Evolutionary conservation across 2,888 invertebrate genomes (phyloP).

Genomic region (Ommatoiulus sabulosus): DNA sequence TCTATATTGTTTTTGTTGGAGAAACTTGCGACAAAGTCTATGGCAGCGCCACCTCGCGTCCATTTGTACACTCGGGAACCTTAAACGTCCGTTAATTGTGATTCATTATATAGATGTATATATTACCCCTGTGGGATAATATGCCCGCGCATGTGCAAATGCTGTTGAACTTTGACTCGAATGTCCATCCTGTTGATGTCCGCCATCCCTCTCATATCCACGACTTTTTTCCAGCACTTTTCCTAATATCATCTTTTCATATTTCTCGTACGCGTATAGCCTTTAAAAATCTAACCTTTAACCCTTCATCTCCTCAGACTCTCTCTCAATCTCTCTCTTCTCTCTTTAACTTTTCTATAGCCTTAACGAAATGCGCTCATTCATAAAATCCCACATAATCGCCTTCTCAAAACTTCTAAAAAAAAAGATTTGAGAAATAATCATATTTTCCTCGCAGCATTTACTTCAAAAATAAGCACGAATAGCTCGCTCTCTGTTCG

Average conservation of each 20-base stretch:
- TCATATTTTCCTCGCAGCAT: background rate
- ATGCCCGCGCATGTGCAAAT: slow-evolving; percentile 30
- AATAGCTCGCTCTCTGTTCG: background rate
- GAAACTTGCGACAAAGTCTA: slow-evolving; percentile 46
- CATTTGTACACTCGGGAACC: slow-evolving; percentile 48
- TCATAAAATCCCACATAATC: slow-evolving; percentile 23
- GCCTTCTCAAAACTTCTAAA: background rate
- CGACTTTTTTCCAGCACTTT: slow-evolving; percentile 23
- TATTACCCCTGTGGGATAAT: slow-evolving; percentile 39
- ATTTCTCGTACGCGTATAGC: slow-evolving; percentile 6
- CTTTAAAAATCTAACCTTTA: background rate
- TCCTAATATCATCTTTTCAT: slow-evolving; percentile 36
- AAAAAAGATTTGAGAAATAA: background rate
- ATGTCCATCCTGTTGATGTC: slow-evolving; percentile 41
- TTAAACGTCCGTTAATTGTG: slow-evolving; percentile 48
- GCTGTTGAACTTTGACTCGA: slow-evolving; percentile 30
- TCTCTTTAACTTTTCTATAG: slow-evolving; percentile 3
- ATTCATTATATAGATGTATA: slow-evolving; percentile 48
- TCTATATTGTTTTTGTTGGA: slow-evolving; percentile 46
- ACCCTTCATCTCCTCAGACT: background rate
- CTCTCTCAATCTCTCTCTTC: background rate
- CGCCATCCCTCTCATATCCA: slow-evolving; percentile 35
- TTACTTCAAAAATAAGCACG: background rate
- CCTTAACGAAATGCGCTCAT: slow-evolving; percentile 37
- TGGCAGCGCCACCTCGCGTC: slow-evolving; percentile 48